Evolutionary conservation across 35 echinoderm and acorn worm species (phyloP).

Genomic region (Nesometra sesokonis): DNA sequence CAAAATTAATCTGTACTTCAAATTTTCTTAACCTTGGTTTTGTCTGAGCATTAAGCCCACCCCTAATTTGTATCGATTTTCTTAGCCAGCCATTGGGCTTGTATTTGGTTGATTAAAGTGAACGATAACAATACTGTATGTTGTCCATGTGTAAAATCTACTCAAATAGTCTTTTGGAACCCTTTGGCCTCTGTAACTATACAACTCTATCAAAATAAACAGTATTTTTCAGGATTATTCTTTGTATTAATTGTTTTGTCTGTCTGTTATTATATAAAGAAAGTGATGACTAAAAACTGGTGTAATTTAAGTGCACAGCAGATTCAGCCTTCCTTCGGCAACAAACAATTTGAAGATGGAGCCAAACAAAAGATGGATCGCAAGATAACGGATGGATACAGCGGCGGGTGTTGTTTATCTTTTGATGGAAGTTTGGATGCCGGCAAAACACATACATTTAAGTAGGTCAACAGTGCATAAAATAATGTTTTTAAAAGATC

Average conservation of each 20-base stretch:
- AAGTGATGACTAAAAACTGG: conserved; percentile 65
- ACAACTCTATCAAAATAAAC: no score
- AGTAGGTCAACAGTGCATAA: conserved; percentile 18
- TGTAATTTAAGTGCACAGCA: conserved; percentile 77
- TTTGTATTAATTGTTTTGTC: neutral
- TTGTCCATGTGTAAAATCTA: no score
- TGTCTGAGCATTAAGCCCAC: no score
- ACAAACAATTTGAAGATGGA: conserved; percentile 21
- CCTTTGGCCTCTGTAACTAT: neutral
- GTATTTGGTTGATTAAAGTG: no score
- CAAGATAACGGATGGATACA: conserved; percentile 52
- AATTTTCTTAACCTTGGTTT: no score
- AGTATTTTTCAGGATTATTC: no score
- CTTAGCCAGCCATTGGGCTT: no score
- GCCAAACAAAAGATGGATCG: conserved; percentile 25
- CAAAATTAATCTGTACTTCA: no score
- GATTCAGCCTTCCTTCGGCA: conserved; percentile 36
- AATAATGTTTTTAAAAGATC: no score
- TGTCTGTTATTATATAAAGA: conserved; percentile 3
- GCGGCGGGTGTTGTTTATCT: conserved; percentile 56
- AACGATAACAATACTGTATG: no score
- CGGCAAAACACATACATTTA: conserved; percentile 27
- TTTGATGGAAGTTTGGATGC: conserved; percentile 28
- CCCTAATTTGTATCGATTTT: no score
- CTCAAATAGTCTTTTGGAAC: neutral